phyloP scores from a whole-genome alignment of 2,888 invertebrate genomes.

The Tenthredo notha region DNA sequence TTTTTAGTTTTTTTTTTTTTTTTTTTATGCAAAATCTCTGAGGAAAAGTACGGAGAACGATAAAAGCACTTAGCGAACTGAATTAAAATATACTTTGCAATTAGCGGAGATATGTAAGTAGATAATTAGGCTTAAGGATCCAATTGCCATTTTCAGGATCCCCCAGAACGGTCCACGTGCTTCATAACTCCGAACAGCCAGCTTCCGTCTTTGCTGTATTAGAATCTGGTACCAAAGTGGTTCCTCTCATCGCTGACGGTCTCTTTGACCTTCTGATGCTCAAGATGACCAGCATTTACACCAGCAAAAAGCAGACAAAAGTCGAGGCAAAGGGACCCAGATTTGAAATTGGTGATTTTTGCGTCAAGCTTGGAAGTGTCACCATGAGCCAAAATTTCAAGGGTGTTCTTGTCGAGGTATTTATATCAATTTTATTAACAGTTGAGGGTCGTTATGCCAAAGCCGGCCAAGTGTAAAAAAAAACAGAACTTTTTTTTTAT shows the following conservation, averaged over 20 bases:
- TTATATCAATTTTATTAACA: constrained; percentile 57
- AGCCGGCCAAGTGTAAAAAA: background rate
- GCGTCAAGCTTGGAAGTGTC: constrained; percentile 95
- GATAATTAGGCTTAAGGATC: constrained; percentile 25
- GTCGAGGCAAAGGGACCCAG: constrained; percentile 94
- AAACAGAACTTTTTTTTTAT: background rate
- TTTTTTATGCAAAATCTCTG: background rate
- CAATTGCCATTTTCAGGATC: constrained; percentile 80
- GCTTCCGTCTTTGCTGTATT: constrained; percentile 95
- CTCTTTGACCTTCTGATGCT: constrained; percentile 94
- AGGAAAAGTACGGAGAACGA: background rate
- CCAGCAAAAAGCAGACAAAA: constrained; percentile 93
- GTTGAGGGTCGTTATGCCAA: background rate
- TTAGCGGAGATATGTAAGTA: constrained; percentile 32
- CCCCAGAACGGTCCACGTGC: constrained; percentile 92
- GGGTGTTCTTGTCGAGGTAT: constrained; percentile 94
- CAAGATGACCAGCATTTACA: constrained; percentile 93
- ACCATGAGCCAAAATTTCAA: constrained; percentile 96
- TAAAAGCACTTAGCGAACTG: constrained; percentile 43
- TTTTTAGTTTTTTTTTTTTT: constrained; percentile 2
- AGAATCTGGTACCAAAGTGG: constrained; percentile 91
- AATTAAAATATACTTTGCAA: constrained; percentile 38
- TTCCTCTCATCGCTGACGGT: constrained; percentile 94
- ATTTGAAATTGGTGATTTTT: constrained; percentile 94
- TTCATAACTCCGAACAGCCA: constrained; percentile 97